Evolutionary conservation across 23 tunicate species (phyloP).

Genomic region (Ascidia mentula): DNA sequence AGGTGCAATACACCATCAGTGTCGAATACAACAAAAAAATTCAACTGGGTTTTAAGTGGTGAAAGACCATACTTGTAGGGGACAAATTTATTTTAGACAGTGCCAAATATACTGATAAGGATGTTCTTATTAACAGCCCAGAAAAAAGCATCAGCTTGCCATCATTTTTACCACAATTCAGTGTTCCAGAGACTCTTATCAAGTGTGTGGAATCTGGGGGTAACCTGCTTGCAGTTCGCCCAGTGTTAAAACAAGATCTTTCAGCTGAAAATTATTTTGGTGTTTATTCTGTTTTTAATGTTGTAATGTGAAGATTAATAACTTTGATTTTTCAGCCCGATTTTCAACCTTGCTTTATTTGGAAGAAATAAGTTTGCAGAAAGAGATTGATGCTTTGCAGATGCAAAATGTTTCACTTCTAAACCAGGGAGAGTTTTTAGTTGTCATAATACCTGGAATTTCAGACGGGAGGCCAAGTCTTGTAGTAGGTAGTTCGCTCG

Average conservation of each 20-base stretch:
- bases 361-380: slow-evolving; percentile 66
- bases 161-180: slow-evolving; percentile 81
- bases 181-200: slow-evolving; percentile 49
- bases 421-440: slow-evolving; percentile 54
- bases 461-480: slow-evolving; percentile 55
- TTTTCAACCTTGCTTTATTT: slow-evolving; percentile 60
- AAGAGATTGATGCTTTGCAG: slow-evolving; percentile 37
- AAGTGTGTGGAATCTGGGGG: slow-evolving; percentile 38
- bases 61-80: slow-evolving; percentile 32
- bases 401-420: slow-evolving; percentile 24
- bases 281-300: background rate
- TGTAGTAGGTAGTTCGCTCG: slow-evolving; percentile 30
- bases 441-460: slow-evolving; percentile 58
- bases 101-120: too few relatives aligned
- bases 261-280: slow-evolving; percentile 40
- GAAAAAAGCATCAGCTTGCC: slow-evolving; percentile 33
- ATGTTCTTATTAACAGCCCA: slow-evolving; percentile 13
- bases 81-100: background rate
- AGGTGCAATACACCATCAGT: background rate
- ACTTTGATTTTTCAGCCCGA: slow-evolving; percentile 13
- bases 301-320: background rate
- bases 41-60: slow-evolving; percentile 71
- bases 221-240: slow-evolving; percentile 38
- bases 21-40: background rate
- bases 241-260: slow-evolving; percentile 47